phyloP scores from a whole-genome alignment of 1,140 invertebrate genomes.

The Bathynomus jamesi region DNA sequence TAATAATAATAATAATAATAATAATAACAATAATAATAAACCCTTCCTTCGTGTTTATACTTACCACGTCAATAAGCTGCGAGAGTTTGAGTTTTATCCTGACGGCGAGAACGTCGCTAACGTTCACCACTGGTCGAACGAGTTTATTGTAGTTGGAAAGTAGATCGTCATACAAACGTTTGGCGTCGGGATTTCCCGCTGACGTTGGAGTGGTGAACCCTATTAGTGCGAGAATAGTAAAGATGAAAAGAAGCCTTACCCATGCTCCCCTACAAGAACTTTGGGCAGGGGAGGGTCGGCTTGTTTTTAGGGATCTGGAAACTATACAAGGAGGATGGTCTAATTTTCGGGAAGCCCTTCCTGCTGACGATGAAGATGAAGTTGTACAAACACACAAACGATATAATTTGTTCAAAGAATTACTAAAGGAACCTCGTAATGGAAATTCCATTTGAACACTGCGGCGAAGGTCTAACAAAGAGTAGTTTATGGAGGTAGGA shows the following conservation, averaged over 20 bases:
- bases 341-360: neutral
- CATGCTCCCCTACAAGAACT: too few relatives aligned
- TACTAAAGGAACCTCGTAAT: too few relatives aligned
- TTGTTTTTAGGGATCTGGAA: neutral
- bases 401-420: neutral
- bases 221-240: neutral
- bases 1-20: too few relatives aligned
- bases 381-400: neutral
- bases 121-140: constrained; percentile 83
- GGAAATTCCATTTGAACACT: too few relatives aligned
- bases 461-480: neutral
- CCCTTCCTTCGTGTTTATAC: too few relatives aligned
- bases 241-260: neutral
- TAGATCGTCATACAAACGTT: constrained; percentile 81
- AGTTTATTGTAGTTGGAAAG: constrained; percentile 91
- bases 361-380: neutral
- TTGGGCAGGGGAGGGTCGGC: neutral
- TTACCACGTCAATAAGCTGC: constrained; percentile 8
- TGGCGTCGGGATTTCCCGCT: constrained; percentile 75
- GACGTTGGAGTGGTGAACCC: neutral
- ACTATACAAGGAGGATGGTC: neutral
- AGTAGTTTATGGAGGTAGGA: neutral
- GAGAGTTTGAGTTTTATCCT: constrained; percentile 68
- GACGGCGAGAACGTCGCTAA: constrained; percentile 82
- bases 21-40: too few relatives aligned